Evolutionary conservation across 2,888 invertebrate species (phyloP), one percentile per base, ranked within the genome.

Genomic region (Emmelina monodactyla): DNA sequence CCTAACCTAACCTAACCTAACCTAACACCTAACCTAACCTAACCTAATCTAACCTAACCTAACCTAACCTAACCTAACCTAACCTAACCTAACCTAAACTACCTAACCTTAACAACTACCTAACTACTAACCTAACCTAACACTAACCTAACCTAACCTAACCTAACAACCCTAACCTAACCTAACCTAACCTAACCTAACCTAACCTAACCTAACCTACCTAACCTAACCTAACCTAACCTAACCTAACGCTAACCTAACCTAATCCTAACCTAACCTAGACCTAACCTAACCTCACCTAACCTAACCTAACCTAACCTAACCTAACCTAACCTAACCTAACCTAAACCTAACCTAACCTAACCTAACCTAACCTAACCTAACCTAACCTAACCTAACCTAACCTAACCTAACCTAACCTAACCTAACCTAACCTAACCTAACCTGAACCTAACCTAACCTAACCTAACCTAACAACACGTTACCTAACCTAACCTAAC

Each of bases 401-500:
- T 35, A 32, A 38, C 25, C 25, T 25, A 25, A 25, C 25, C 25
- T 25, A 25, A 25, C 25, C 25, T 25, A 25, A 25, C 25, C 25
- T 25, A 25, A 25, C 25, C 25, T 19, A 19, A 19, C 19, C 19
- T 19, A 19, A 19, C 19, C 25, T 25, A 25, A 25, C 25, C 25
- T 25, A n/a, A n/a, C n/a, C n/a, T n/a, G n/a, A n/a, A n/a, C n/a
- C 37, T 32, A 33, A 37, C 41, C 37, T 37, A 39, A 37, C 37
- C 41, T 37, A 42, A 39, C 41, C 35, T 35, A 37, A 37, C 37
- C 37, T 38, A 31, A 32, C 35, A 30, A 36, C 37, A 33, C 33
- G 31, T 25, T n/a, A 33, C 37, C 37, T 35, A 41, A 38, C 35
- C 40, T 37, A 38, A 39, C 42, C 37, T 38, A 36, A 36, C 38